These are phyloP conservation scores for Pteronura brasiliensis DNA, from an alignment of 2,113 vertebrate genomes.

Conservation along the genomic window DNA sequence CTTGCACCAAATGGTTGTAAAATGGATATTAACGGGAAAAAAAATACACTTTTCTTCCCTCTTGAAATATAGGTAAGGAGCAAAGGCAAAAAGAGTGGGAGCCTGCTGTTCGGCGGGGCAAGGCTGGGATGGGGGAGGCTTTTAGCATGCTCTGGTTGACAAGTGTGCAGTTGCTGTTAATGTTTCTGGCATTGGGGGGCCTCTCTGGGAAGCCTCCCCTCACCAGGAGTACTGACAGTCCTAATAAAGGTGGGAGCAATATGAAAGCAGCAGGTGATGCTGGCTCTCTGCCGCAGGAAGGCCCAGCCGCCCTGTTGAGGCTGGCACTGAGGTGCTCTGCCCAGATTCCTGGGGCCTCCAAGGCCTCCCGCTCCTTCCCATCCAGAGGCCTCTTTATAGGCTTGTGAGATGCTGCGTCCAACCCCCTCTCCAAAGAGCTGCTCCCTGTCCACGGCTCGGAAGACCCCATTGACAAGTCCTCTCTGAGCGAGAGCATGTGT, in stretches of 20 bases:
- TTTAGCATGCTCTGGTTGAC: neutral
- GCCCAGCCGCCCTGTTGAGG: neutral
- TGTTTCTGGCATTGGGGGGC: neutral
- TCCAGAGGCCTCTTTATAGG: neutral
- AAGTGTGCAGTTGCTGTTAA: neutral
- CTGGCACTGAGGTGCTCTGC: neutral
- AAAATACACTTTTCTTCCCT: neutral
- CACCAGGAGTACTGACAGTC: neutral
- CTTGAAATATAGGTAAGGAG: slow-evolving; percentile 28
- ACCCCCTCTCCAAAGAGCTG: neutral
- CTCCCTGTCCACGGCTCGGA: neutral
- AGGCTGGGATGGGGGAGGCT: neutral
- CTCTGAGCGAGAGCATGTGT: neutral
- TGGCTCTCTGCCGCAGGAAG: neutral
- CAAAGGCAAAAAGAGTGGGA: slow-evolving; percentile 4
- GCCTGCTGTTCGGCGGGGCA: neutral
- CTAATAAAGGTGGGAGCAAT: neutral
- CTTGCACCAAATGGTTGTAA: slow-evolving; percentile 59
- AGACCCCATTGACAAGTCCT: neutral
- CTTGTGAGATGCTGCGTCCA: neutral
- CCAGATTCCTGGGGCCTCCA: neutral
- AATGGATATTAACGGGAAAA: slow-evolving; percentile 11
- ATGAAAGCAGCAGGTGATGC: neutral
- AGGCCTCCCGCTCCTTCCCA: neutral
- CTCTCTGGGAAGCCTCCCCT: neutral